Percentiles rank a stretch among this genome's conserved stretches.
Conservation (phyloP, 2,888 invertebrate genomes). For the Argynnis bischoffii region DNA sequence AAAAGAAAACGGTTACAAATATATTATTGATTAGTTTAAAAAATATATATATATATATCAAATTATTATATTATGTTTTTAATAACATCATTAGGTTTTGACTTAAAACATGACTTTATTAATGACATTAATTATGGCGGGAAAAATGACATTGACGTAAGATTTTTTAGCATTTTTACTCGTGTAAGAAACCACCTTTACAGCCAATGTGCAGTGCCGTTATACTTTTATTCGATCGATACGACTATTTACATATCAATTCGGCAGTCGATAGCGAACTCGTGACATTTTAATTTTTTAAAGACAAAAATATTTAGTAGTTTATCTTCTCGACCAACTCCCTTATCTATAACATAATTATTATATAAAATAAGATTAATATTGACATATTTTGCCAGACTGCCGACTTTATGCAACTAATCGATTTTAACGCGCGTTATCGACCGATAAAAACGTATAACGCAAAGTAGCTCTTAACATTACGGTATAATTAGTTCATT, state of each 20-base stretch:
- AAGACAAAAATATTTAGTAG: not conserved
- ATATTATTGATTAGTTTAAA: slow-evolving; percentile 14
- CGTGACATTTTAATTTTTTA: not conserved
- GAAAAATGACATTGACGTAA: slow-evolving; percentile 34
- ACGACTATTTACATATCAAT: not conserved
- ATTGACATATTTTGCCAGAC: no score
- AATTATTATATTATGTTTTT: slow-evolving; percentile 21
- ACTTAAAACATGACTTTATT: slow-evolving; percentile 2
- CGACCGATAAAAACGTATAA: not conserved
- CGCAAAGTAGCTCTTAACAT: not conserved
- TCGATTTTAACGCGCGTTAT: no score
- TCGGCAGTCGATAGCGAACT: no score
- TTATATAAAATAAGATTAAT: no score
- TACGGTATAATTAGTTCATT: slow-evolving; percentile 28
- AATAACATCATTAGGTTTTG: slow-evolving; percentile 13
- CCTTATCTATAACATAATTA: no score
- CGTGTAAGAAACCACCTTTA: slow-evolving; percentile 40
- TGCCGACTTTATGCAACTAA: no score
- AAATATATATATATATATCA: slow-evolving; percentile 22
- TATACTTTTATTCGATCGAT: slow-evolving; percentile 9
- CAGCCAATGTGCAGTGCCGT: not conserved
- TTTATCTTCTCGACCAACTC: not conserved
- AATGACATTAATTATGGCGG: slow-evolving; percentile 25
- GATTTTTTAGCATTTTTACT: slow-evolving; percentile 41
- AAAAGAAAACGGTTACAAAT: slow-evolving; percentile 19